Conservation (phyloP, 2,113 vertebrate species). For the Elgaria multicarinata region DNA sequence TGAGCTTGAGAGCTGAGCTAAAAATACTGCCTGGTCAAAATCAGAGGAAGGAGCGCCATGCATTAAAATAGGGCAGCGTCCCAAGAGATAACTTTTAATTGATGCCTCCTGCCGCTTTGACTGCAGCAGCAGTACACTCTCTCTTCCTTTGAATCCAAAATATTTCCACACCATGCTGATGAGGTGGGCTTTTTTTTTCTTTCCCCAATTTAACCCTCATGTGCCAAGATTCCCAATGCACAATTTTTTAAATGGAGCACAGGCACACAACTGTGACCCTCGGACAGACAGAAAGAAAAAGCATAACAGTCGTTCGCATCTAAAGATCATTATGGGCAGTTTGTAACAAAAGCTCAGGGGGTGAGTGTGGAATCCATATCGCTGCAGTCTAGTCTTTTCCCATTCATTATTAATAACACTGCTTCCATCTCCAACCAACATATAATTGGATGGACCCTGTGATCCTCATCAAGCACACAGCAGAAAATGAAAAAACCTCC, state of each 20-base stretch:
- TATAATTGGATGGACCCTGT: slow-evolving; percentile 28
- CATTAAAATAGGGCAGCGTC: background rate
- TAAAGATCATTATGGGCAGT: slow-evolving; percentile 41
- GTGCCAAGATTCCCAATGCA: background rate
- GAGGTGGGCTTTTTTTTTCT: too few relatives aligned
- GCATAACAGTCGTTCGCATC: slow-evolving; percentile 20
- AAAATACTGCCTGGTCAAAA: slow-evolving; percentile 27
- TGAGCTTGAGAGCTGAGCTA: background rate
- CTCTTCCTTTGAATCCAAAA: background rate
- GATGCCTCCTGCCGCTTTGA: background rate
- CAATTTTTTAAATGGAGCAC: slow-evolving; percentile 19
- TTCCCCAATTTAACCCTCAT: background rate
- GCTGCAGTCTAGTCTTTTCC: slow-evolving; percentile 14
- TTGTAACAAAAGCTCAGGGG: slow-evolving; percentile 61
- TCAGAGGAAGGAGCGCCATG: slow-evolving; percentile 23
- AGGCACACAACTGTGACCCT: background rate
- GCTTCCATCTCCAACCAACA: slow-evolving; percentile 26
- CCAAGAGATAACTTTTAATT: slow-evolving; percentile 23
- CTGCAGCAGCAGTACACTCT: background rate
- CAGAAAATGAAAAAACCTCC: background rate
- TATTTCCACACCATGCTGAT: background rate
- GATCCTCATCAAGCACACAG: background rate
- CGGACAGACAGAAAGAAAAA: background rate
- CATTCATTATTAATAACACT: slow-evolving; percentile 65
- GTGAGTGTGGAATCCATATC: slow-evolving; percentile 43